Evolutionary conservation across 2,888 invertebrate genomes (phyloP).

Genomic region (Podabrus alpinus): DNA sequence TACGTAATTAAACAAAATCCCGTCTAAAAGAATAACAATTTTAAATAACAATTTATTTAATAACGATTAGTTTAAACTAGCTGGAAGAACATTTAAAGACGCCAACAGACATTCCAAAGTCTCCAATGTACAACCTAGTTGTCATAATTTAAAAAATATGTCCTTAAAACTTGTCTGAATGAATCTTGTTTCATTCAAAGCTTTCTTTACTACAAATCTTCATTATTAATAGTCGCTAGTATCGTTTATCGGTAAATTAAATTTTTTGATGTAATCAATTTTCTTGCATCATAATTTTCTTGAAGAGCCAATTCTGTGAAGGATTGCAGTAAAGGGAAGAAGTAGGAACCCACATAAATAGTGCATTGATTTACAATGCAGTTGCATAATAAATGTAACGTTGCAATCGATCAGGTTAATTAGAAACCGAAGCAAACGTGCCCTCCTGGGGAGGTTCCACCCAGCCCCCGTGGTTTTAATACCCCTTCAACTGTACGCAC

Average conservation of each 20-base stretch:
- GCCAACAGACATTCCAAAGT: constrained; percentile 1
- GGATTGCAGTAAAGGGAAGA: constrained; percentile 13
- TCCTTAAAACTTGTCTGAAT: constrained; percentile 3
- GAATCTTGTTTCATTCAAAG: neutral
- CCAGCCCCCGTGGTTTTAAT: constrained; percentile 44
- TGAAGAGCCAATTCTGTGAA: neutral
- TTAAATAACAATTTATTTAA: neutral
- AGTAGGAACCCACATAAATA: constrained; percentile 15
- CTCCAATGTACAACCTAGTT: neutral
- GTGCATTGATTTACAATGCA: constrained; percentile 30
- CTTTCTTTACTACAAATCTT: constrained; percentile 1
- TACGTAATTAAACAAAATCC: neutral
- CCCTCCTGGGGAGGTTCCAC: constrained; percentile 45
- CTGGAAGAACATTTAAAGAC: neutral
- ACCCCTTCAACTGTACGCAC: constrained; percentile 36
- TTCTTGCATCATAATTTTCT: neutral
- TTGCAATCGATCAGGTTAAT: constrained; percentile 54
- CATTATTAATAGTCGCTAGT: neutral
- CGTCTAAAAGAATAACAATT: neutral
- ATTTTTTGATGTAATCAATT: neutral
- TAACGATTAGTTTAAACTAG: constrained; percentile 1
- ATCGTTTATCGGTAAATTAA: neutral
- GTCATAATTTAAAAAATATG: constrained; percentile 4
- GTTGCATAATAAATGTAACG: constrained; percentile 41
- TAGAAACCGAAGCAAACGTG: constrained; percentile 51